Evolutionary conservation across 2,888 invertebrate species (phyloP), one percentile per base, ranked within the genome.

Genomic region (Barypeithes pellucidus): DNA sequence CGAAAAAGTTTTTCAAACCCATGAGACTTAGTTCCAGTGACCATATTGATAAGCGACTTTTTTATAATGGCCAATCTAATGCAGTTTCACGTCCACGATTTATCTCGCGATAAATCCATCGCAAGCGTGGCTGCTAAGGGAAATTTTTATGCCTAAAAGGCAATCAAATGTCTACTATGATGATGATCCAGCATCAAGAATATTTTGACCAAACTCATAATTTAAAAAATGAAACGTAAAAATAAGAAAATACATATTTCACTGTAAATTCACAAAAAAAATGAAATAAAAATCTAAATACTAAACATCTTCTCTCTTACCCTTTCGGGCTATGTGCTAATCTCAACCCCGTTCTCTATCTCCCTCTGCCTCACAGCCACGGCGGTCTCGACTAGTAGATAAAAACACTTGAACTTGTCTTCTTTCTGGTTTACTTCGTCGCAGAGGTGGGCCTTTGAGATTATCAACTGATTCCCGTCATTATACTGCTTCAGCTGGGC

Each of bases 401-500:
- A 82, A 65, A 83, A 75, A 73, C 82, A 82, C 68, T 82, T 82
- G 69, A 83, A 83, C 72, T 83, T 82, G 67, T 83, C 83, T 69
- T 80, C 80, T 29, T 82, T 81, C 14, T 18, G 20, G 9, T 12
- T 18, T 9, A 43, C 12, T 14, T 16, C 11, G 8, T 60, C 52
- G 4, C 50, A n/a, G 11, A n/a, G 11, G 9, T 47, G 11, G 7
- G 12, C 14, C 7, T 67, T 59, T 3, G 73, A 11, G 29, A 63
- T 71, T 22, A 73, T 75, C 59, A 85, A 77, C 12, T 84, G 83
- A 20, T 80, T 80, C 36, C 84, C 80, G 39, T 85, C 82, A 77
- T 86, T 85, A 8, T 86, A 85, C 7, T 87, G 87, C 82, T 89
- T 87, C 80, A 89, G 88, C 87, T 89, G 88, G 39, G 87, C 86